A percentile compares a stretch with the other conserved stretches of the same genome.
phyloP scores from a whole-genome alignment of 2,113 vertebrate species.

The Podarcis raffonei region DNA sequence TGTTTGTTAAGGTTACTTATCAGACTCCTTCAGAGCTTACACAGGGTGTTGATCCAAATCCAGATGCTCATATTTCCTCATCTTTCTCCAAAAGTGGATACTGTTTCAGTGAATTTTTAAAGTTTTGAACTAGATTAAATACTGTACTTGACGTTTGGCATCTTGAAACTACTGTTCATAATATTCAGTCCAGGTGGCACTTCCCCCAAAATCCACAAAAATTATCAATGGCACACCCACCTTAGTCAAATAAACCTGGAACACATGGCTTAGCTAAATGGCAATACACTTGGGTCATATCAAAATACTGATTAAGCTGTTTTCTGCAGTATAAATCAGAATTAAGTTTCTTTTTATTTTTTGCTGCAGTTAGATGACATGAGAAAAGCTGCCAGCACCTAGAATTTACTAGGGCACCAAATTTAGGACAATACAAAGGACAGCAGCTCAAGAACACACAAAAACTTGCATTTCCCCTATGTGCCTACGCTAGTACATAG shows the following conservation, averaged over 20 bases:
- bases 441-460: neutral
- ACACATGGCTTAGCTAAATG: neutral
- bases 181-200: neutral
- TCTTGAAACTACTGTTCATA: neutral
- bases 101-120: neutral
- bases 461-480: neutral
- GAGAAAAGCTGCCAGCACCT: neutral
- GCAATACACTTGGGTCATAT: neutral
- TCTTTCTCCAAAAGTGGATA: neutral
- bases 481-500: neutral
- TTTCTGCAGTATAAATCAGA: neutral
- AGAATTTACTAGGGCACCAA: neutral
- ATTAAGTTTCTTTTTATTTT: neutral
- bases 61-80: neutral
- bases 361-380: neutral
- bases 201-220: neutral
- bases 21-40: neutral
- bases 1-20: neutral
- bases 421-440: neutral
- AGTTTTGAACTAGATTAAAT: neutral
- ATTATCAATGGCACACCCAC: neutral
- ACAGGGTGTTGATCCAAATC: neutral
- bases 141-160: neutral
- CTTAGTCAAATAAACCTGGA: neutral
- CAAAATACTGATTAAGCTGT: neutral